Evolutionary conservation across 2,888 invertebrate genomes (phyloP), one percentile per base, ranked within the genome.

Genomic region (Acleris holmiana): DNA sequence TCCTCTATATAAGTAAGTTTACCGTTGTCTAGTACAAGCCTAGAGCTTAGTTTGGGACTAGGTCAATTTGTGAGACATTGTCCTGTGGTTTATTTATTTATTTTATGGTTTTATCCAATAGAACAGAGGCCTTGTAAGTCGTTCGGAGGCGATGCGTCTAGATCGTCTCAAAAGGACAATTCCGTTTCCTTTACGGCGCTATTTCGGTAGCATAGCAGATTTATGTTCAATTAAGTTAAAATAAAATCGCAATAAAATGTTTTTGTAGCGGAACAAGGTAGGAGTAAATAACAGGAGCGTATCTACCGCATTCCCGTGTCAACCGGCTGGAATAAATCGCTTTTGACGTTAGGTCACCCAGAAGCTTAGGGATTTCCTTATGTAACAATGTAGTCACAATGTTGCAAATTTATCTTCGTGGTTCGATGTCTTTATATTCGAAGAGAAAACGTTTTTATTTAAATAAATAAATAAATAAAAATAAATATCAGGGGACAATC

Each of bases 141-240:
- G 47, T 57, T 49, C 21, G 21, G 17, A 17, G 29, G 49, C 48
- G 8, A 40, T 51, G 50, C 44, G 44, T 50, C 19, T 59, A 44
- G 41, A 48, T 48, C 48, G 40, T 49, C 49, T 62, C 61, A 40
- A 56, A 61, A 56, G 40, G 49, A 55, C 55, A 40, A 18, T 48
- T 18, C 47, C 29, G 51, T 47, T 25, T 64, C 13, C 51, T 21
- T 62, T 44, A 21, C 25, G 51, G 35, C 56, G 56, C 18, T 47
- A 53, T 44, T 47, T 58, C 56, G 47, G 40, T 54, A 47, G 41
- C 47, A 7, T 18, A 35, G 17, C 40, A 53, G 64, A 51, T 64
- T 48, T 64, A 49, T 59, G 53, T 65, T 65, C 64, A 65, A 65
- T 65, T 65, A 54, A 53, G 63, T 57, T 59, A 49, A 59, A 59